phyloP scores from a whole-genome alignment of 2,888 invertebrate species.

The Noctuana brunneofusca region DNA sequence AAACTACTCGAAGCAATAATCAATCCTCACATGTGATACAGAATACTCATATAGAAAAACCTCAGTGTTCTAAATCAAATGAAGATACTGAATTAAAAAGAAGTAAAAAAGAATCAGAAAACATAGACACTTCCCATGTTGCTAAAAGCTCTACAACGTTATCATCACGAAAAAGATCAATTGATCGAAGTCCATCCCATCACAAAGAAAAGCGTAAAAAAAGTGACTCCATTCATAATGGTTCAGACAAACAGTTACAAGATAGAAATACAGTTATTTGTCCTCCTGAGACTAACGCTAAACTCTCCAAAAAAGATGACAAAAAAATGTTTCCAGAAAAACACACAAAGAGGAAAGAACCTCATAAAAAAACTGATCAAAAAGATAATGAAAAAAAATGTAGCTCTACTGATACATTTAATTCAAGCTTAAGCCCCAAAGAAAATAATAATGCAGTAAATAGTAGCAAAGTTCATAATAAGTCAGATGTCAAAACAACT shows the following conservation, averaged over 20 bases:
- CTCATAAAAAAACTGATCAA: constrained; percentile 50
- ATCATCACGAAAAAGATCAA: constrained; percentile 66
- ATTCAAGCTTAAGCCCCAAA: constrained; percentile 60
- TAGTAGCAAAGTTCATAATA: constrained; percentile 43
- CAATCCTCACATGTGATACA: background rate
- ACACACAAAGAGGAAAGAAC: constrained; percentile 71
- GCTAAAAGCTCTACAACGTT: constrained; percentile 48
- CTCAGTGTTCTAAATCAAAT: constrained; percentile 1
- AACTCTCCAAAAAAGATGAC: constrained; percentile 45
- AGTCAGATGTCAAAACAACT: constrained; percentile 60
- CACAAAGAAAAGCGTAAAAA: constrained; percentile 78
- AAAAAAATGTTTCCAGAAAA: constrained; percentile 64
- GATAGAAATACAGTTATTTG: constrained; percentile 51
- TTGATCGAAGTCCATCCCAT: constrained; percentile 70
- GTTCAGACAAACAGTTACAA: constrained; percentile 47
- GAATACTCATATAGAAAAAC: constrained; percentile 10
- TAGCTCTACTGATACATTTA: constrained; percentile 53
- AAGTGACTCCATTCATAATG: constrained; percentile 51
- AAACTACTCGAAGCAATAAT: background rate
- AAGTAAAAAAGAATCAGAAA: constrained; percentile 43
- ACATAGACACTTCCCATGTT: constrained; percentile 42
- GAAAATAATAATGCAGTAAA: constrained; percentile 47
- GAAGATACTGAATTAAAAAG: constrained; percentile 18
- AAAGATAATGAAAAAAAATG: constrained; percentile 51
- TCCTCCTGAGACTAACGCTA: constrained; percentile 50